These are phyloP conservation scores for Synanthedon formicaeformis DNA, from an alignment of 2,888 invertebrate genomes.

Conservation along the genomic window DNA sequence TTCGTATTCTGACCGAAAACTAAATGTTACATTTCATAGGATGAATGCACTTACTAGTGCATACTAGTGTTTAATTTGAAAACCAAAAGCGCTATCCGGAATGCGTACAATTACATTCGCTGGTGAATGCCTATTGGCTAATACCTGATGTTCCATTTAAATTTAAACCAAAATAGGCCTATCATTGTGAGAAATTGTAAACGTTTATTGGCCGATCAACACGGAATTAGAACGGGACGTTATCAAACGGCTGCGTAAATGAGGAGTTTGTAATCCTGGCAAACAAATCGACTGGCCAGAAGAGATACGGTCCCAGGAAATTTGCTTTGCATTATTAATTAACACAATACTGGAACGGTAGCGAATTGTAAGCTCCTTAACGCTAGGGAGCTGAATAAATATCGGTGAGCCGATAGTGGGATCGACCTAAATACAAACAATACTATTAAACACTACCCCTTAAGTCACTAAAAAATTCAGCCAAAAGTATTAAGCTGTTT, in stretches of 20 bases:
- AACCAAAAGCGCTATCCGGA: not conserved
- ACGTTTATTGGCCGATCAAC: slow-evolving; percentile 1
- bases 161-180: not conserved
- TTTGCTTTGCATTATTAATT: slow-evolving; percentile 52
- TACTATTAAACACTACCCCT: slow-evolving; percentile 6
- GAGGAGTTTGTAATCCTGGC: slow-evolving; percentile 31
- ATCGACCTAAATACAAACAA: slow-evolving; percentile 22
- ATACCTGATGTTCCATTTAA: not conserved
- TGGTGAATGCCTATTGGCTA: not conserved
- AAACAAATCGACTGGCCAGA: slow-evolving; percentile 45
- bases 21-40: not conserved
- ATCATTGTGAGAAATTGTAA: not conserved
- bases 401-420: slow-evolving; percentile 34
- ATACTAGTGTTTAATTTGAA: not conserved
- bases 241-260: slow-evolving; percentile 20
- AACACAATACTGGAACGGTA: slow-evolving; percentile 52
- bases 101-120: not conserved
- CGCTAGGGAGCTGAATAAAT: slow-evolving; percentile 52
- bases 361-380: slow-evolving; percentile 63
- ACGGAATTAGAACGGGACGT: not conserved
- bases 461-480: slow-evolving; percentile 3
- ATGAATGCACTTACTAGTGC: not conserved
- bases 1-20: not conserved
- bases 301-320: slow-evolving; percentile 48
- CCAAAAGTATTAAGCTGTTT: not conserved